phyloP scores from a whole-genome alignment of 2,888 invertebrate genomes.

The Lydus trimaculatus region DNA sequence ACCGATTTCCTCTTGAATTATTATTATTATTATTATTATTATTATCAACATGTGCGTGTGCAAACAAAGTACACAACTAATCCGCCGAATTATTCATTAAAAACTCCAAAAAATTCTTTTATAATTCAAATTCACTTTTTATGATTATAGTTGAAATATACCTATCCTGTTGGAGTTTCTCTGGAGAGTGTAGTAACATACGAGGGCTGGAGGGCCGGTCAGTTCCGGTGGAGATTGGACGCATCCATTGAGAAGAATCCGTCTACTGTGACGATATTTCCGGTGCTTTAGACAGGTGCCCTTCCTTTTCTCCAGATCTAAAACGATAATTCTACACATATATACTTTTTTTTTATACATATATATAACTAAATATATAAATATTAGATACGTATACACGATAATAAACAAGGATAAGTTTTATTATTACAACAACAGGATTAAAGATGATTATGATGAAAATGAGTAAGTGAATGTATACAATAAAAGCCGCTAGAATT shows the following conservation, averaged over 20 bases:
- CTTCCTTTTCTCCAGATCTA: slow-evolving; percentile 44
- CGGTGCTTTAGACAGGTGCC: slow-evolving; percentile 51
- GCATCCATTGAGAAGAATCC: slow-evolving; percentile 55
- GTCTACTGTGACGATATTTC: slow-evolving; percentile 56
- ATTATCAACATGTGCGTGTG: neutral
- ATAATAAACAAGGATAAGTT: neutral
- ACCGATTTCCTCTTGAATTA: neutral
- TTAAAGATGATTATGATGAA: slow-evolving; percentile 1
- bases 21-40: too few species aligned
- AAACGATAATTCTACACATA: slow-evolving; percentile 27
- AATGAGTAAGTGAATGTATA: slow-evolving; percentile 47
- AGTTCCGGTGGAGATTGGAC: slow-evolving; percentile 58
- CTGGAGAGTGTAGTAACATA: slow-evolving; percentile 41
- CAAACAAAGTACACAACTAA: neutral
- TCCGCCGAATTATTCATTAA: slow-evolving; percentile 7
- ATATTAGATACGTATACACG: neutral
- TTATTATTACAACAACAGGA: neutral
- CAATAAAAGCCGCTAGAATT: slow-evolving; percentile 42
- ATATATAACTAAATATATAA: neutral
- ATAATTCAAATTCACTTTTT: slow-evolving; percentile 39
- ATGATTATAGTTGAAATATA: slow-evolving; percentile 21
- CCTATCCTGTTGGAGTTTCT: slow-evolving; percentile 41
- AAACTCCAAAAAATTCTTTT: slow-evolving; percentile 29
- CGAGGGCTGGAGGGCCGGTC: slow-evolving; percentile 48
- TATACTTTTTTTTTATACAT: too few species aligned